Evolutionary conservation across 2,888 invertebrate species (phyloP), one percentile per base, ranked within the genome.

Genomic region (Tuta absoluta): DNA sequence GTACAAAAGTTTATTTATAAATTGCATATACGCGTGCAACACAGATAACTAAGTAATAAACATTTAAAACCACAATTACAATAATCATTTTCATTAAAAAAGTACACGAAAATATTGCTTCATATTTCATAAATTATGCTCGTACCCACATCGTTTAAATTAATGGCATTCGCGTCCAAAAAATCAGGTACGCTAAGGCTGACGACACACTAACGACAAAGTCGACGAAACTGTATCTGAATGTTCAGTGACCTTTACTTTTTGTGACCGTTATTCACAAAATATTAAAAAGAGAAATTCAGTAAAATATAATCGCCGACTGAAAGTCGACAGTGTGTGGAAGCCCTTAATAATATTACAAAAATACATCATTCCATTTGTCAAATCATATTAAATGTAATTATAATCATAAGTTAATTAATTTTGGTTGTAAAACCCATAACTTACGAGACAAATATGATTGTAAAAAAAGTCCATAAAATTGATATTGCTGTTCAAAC

Each of bases 141-240:
- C 63, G 49, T 66, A 58, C 64, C 66, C 67, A 71, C 23, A 67
- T 56, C n/a, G 68, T 60, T 33, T 64, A 67, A 68, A 24, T 59
- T 66, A 71, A 72, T 73, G 72, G 72, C 72, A 69, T 71, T 66
- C 65, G 56, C 59, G 60, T 66, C 60, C 59, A 69, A 67, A 64
- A 33, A 66, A 67, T 68, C 69, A 68, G 68, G 67, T 70, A 70
- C 69, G 69, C 67, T 59, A 38, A 58, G 12, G 37, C 38, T 38
- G 11, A 0, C 8, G 19, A 58, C 58, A 58, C 62, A 60, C 63
- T 45, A 21, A 56, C 65, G 66, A 38, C 38, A 21, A 12, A 38
- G 33, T 33, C 17, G 28, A 5, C 21, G 23, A 23, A 3, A 11
- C 23, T 21, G 5, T 49, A 23, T 12, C 10, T 23, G 51, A 53